Evolutionary conservation across 1,140 invertebrate species (phyloP).

Genomic region (Hyles vespertilio): DNA sequence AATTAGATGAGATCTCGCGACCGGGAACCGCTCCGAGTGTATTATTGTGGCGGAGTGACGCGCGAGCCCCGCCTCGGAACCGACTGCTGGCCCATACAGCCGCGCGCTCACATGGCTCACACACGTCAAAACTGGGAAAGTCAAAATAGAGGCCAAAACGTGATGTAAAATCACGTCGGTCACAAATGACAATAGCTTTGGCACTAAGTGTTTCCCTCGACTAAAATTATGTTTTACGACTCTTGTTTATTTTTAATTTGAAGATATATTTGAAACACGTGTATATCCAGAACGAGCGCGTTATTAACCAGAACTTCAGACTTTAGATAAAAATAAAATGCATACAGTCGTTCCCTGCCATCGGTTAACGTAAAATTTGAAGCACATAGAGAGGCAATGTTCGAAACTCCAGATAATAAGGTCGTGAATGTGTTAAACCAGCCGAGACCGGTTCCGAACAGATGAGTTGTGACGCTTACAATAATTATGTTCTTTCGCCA

Average conservation of each 20-base stretch:
- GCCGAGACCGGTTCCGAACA: constrained; percentile 18
- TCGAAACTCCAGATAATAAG: constrained; percentile 19
- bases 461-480: not conserved
- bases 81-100: constrained; percentile 21
- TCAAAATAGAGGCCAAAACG: constrained; percentile 32
- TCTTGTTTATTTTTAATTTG: constrained; percentile 29
- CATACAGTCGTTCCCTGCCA: not conserved
- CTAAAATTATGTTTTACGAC: constrained; percentile 13
- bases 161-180: not conserved
- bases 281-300: not conserved
- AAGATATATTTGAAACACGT: constrained; percentile 5
- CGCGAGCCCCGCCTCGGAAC: constrained; percentile 44
- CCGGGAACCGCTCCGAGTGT: constrained; percentile 26
- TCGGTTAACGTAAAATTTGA: constrained; percentile 6
- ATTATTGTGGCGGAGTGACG: constrained; percentile 45
- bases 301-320: not conserved
- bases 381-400: constrained; percentile 13
- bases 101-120: constrained; percentile 36
- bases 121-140: constrained; percentile 37
- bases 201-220: constrained; percentile 6
- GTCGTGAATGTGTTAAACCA: constrained; percentile 18
- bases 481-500: constrained; percentile 11
- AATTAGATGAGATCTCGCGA: constrained; percentile 56
- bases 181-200: constrained; percentile 7
- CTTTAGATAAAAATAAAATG: too few relatives aligned